phyloP scores from a whole-genome alignment of 2,113 vertebrate species.

The Cyphomyrus discorhynchus region DNA sequence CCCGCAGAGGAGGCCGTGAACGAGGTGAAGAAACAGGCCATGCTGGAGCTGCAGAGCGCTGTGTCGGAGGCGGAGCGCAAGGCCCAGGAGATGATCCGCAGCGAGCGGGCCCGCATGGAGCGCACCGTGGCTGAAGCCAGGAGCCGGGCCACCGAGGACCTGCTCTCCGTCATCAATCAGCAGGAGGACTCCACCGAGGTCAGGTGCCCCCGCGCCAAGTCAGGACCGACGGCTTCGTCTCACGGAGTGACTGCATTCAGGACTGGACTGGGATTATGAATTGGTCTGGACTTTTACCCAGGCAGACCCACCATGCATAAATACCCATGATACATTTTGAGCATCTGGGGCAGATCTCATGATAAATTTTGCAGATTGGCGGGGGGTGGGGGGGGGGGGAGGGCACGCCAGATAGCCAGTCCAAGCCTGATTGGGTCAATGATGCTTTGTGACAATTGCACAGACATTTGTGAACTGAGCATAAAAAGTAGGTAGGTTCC shows the following conservation, averaged over 20 bases:
- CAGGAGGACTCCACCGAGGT: constrained; percentile 98
- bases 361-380: too few relatives aligned
- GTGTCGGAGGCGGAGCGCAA: constrained; percentile 89
- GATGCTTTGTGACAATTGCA: neutral
- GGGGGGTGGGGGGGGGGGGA: neutral
- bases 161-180: constrained; percentile 81
- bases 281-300: neutral
- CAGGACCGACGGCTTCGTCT: neutral
- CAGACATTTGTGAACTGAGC: neutral
- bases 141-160: constrained; percentile 85
- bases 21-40: constrained; percentile 93
- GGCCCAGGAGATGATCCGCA: constrained; percentile 89
- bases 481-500: neutral
- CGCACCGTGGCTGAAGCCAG: constrained; percentile 86
- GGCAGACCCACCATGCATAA: neutral
- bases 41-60: constrained; percentile 93
- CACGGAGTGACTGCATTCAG: neutral
- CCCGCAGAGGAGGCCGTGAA: constrained; percentile 94
- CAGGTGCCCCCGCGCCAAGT: neutral
- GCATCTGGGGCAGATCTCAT: neutral
- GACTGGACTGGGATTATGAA: neutral
- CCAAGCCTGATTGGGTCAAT: neutral
- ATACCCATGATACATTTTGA: neutral
- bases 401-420: neutral
- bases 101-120: constrained; percentile 91